Percentiles rank a stretch among this genome's conserved stretches.
phyloP scores from a whole-genome alignment of 1,140 invertebrate species.

The Apis florea region DNA sequence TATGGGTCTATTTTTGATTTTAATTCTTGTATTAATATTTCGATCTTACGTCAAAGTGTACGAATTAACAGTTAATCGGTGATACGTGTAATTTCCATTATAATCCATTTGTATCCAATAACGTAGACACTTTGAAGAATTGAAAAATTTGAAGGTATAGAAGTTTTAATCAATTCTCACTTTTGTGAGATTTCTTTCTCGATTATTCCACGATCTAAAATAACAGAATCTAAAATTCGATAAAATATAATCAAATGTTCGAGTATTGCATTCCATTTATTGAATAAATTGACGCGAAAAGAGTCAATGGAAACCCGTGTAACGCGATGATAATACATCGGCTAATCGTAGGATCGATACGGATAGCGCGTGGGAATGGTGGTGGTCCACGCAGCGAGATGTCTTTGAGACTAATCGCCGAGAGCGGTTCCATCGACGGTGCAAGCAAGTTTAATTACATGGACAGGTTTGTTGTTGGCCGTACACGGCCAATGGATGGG shows the following conservation, averaged over 20 bases:
- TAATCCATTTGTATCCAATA: no score
- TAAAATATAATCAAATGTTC: no score
- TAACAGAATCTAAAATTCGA: no score
- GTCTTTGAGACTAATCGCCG: slow-evolving; percentile 34
- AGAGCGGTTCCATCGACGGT: not conserved
- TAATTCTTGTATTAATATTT: not conserved
- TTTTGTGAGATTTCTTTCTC: no score
- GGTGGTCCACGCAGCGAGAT: not conserved
- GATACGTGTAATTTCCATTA: no score
- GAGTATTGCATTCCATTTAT: no score
- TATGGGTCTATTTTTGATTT: slow-evolving; percentile 1
- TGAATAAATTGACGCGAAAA: no score
- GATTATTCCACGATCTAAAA: no score
- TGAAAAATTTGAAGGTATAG: not conserved
- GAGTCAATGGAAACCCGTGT: slow-evolving; percentile 23
- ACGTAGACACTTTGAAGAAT: no score
- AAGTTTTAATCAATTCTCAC: no score
- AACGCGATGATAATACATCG: slow-evolving; percentile 31
- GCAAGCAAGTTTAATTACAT: not conserved
- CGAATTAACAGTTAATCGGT: no score
- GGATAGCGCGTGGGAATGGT: not conserved
- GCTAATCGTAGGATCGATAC: slow-evolving; percentile 32
- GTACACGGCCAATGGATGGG: not conserved
- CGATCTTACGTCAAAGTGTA: no score
- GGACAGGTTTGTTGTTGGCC: not conserved